Base-by-base conservation (phyloP, 2,888 invertebrate genomes). In the Cyrtodaria siliqua region DNA sequence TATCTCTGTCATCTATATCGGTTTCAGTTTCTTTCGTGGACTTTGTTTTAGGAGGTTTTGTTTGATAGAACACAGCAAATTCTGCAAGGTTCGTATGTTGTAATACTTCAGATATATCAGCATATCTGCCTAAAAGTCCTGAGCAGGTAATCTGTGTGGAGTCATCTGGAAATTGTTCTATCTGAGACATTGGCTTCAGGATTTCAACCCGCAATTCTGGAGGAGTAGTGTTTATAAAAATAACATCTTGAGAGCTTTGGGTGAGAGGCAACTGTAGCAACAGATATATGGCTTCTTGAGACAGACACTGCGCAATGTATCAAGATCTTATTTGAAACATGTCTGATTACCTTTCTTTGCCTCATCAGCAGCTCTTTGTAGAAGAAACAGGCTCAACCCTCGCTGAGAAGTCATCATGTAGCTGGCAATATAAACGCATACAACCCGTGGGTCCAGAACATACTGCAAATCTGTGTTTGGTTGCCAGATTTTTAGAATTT, bases 201-300 rank as follows among this genome's bases (percentile, higher is more conserved):
- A 81, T 57, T 29, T 63, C 38, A 9, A 70, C 70, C 18, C 83
- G 55, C 50, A 76, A 57, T 9, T 82, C 76, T 33, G 73, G 67
- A 20, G 70, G 73, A 42, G 76, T 73, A 57, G 81, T 83, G 38
- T 78, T 81, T 2, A 78, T 55, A 56, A 82, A 75, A 1, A n/a
- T n/a, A n/a, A n/a, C n/a, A 63, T 71, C 53, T 40, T 80, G 59
- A 2, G 72, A 68, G n/a, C 68, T 53, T 44, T 78, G 72, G 6
- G 73, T 71, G 2, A 80, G 50, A 23, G 75, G 72, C 47, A 80
- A 52, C 44, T 83, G 79, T 18, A 80, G 61, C 0, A 73, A 40
- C 1, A 82, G 55, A 57, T 83, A 84, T 1, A 70, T 47, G 14
- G 80, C 80, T 62, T 84, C 82, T 63, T 83, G 75, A 12, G n/a